Base-by-base conservation (phyloP, 2,113 vertebrate genomes). In the Nothoprocta perdicaria region DNA sequence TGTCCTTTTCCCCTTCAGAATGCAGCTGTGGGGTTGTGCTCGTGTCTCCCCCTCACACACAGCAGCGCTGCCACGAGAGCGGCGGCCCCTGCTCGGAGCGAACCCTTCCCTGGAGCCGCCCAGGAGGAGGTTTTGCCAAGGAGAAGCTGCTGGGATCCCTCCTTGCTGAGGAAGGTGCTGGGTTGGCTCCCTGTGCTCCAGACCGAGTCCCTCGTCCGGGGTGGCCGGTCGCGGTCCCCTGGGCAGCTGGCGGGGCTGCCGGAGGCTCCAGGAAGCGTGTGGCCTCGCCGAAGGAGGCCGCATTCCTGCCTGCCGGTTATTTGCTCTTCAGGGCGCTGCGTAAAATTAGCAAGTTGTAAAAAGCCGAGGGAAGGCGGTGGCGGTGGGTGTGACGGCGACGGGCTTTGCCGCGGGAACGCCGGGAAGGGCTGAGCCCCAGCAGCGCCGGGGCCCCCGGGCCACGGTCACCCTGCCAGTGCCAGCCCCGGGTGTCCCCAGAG, bases 261-360 rank as follows among this genome's bases (percentile, higher is more conserved):
- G 18, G 40, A 91, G 86, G 87, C 97, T 97, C 95, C 94, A 93
- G 95, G 94, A 87, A 92, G 88, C 29, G 84, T 94, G 91, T 84
- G 92, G 97, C 93, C 97, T 91, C 94, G 94, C 96, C 94, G 95
- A 86, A 95, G 88, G 90, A 96, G 95, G 88, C 95, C 80, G 96
- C 93, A 94, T 97, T 97, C 92, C 95, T 97, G 92, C 95, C 92
- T 96, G 94, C 84, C 95, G 94, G 97, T 96, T 97, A 97, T 97
- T 98, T 98, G 97, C 97, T 98, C 94, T 97, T 94, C 88, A 97
- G 96, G 94, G 97, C 94, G 86, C 96, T 97, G 96, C 72, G 91
- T 98, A 97, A 97, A 97, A 98, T 97, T 97, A 97, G 97, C 97
- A 97, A 97, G 96, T 96, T 97, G 95, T 97, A 98, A 97, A 38